Base-by-base conservation (phyloP, 2,888 invertebrate genomes). In the Nycteola revayana region DNA sequence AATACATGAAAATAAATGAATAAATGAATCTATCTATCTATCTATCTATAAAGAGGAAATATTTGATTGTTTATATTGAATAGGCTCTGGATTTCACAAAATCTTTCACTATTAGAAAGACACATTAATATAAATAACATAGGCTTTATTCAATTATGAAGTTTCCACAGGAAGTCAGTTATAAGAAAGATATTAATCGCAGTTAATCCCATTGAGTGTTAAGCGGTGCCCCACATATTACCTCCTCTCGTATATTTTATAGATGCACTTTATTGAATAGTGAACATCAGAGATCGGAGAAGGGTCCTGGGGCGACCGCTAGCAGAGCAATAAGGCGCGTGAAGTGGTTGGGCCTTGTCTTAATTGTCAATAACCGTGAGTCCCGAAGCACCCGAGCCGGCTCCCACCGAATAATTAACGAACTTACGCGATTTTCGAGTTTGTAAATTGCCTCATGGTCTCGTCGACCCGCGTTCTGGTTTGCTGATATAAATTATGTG, bases 371-470 rank as follows among this genome's bases (percentile, higher is more conserved):
- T 87, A 87, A 87, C 78, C 72, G 78, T 78, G 77, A 77, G 82
- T 76, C 83, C 77, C 79, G 59, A 67, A 60, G 72, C 68, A 64
- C 73, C 71, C 60, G 58, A 66, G 73, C 74, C 50, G 62, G 72
- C 74, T 78, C 77, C 73, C 75, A 65, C 65, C 77, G 81, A 86
- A 88, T 86, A 87, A 87, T 88, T 88, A 87, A 88, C 85, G 81
- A 85, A 87, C 85, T 87, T 87, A 81, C 80, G 77, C 83, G 86
- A 88, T 88, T 87, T 88, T 85, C 82, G 82, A 87, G 84, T 87
- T 87, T 83, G 82, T 85, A 85, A 87, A 87, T 85, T 83, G 80
- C 84, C 83, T 84, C 78, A 84, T 81, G 85, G 83, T 84, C 81
- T 82, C 78, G 78, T 78, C 78, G 81, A 77, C 79, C 79, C 77